Evolutionary conservation across 2,113 vertebrate species (phyloP), one percentile per base, ranked within the genome.

Genomic region (Donacobius atricapilla): DNA sequence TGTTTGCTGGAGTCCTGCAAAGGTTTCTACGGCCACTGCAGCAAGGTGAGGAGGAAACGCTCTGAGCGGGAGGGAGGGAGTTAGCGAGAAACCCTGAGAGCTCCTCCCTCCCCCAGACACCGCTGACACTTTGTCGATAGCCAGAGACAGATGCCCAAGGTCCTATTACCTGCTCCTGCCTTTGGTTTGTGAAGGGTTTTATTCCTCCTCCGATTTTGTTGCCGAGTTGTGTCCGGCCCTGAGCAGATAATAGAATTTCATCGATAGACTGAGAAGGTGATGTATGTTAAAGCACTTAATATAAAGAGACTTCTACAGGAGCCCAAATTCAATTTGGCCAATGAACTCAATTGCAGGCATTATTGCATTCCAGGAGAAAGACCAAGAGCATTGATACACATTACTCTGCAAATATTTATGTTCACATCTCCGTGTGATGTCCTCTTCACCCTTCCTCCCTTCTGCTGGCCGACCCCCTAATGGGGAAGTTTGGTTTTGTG

Each of bases 241-340:
- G 56, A 78, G 72, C n/a, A 2, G 95, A 93, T 97, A 98, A 98
- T 94, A 92, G 94, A 87, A 97, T 98, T 98, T 96, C 94, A 93
- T 95, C 93, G 22, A 81, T 88, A 88, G 96, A 83, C 94, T 60
- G 94, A 63, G 96, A 81, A 96, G 96, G 93, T 95, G 96, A 97
- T 96, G 93, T 83, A 94, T 91, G 94, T 97, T 95, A 96, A 97
- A 96, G 95, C 95, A 97, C 97, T 98, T 98, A 95, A 97, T 98
- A 96, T 61, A 95, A 97, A 97, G 96, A 95, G 96, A 96, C 96
- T 97, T 96, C 94, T 93, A 71, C 96, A 95, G 97, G 78, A 96
- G 95, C 90, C 96, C 96, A 96, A 95, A 98, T 97, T 93, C 81
- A 96, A 98, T 98, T 97, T 98, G 96, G 92, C 96, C 97, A 92